These are phyloP conservation scores for Tenualosa thibaudeaui DNA, from an alignment of 2,797 vertebrate species.

Conservation along the genomic window DNA sequence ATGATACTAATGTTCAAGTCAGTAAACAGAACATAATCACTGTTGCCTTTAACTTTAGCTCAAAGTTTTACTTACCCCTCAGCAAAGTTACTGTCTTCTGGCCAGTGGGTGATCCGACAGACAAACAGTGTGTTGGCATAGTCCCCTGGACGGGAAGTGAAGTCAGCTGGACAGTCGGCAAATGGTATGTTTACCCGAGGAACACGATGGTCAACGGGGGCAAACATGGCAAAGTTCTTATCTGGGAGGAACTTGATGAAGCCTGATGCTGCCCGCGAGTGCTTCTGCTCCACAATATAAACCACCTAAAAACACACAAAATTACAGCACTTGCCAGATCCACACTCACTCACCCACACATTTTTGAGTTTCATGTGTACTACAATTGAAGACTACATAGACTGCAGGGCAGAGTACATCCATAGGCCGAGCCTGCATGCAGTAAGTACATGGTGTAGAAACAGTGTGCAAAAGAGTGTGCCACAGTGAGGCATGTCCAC, in stretches of 20 bases:
- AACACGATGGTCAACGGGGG: slow-evolving; percentile 92
- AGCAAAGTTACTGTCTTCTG: slow-evolving; percentile 87
- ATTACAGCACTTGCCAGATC: background rate
- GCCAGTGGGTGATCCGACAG: slow-evolving; percentile 90
- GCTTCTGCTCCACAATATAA: slow-evolving; percentile 91
- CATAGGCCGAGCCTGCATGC: too few relatives aligned
- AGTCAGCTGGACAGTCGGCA: slow-evolving; percentile 85
- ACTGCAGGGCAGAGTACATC: background rate
- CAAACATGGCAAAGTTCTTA: slow-evolving; percentile 90
- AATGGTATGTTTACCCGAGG: slow-evolving; percentile 88
- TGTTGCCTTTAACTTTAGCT: background rate
- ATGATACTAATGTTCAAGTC: background rate
- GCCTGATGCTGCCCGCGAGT: slow-evolving; percentile 90
- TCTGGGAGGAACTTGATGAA: slow-evolving; percentile 89
- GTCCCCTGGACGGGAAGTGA: slow-evolving; percentile 77
- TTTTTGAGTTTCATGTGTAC: background rate
- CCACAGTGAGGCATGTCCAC: background rate
- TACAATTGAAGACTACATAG: too few relatives aligned
- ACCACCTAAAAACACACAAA: slow-evolving; percentile 78
- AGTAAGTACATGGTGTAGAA: too few relatives aligned
- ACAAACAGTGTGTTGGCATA: slow-evolving; percentile 87
- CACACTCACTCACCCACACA: too few relatives aligned
- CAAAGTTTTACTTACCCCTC: slow-evolving; percentile 78
- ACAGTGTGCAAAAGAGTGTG: background rate
- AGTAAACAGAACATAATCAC: background rate